Percentiles rank a stretch among this genome's conserved stretches.
Conservation (phyloP, 2,888 invertebrate species). For the Hyposoter dolosus region DNA sequence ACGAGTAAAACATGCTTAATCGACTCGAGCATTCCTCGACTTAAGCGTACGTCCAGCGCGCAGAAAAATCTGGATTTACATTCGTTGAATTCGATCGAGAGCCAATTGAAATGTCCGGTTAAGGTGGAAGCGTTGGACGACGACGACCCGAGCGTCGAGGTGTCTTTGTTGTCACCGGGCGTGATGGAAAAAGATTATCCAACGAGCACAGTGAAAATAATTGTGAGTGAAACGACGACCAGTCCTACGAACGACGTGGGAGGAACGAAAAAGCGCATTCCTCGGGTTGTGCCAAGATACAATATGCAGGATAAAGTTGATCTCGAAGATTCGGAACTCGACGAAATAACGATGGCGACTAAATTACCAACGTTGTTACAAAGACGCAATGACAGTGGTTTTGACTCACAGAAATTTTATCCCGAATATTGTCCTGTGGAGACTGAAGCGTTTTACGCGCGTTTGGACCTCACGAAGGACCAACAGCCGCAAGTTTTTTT, state of each 20-base stretch:
- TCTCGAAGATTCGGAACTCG: constrained; percentile 48
- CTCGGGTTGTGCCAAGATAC: constrained; percentile 57
- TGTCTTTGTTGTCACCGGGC: constrained; percentile 8
- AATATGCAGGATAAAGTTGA: constrained; percentile 73
- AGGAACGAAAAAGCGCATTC: constrained; percentile 63
- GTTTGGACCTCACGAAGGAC: constrained; percentile 58
- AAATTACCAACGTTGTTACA: constrained; percentile 63
- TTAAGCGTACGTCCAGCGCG: constrained; percentile 78
- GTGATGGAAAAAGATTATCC: constrained; percentile 62
- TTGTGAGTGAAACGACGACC: constrained; percentile 76
- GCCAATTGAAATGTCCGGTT: constrained; percentile 62
- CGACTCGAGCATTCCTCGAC: constrained; percentile 64
- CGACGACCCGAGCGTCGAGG: constrained; percentile 64
- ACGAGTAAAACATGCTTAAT: constrained; percentile 15
- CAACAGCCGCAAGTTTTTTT: constrained; percentile 79
- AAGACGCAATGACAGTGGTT: constrained; percentile 61
- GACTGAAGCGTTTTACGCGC: constrained; percentile 68
- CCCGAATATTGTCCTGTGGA: constrained; percentile 56
- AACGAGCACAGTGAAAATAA: constrained; percentile 78
- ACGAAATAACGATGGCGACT: constrained; percentile 68
- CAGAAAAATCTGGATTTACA: constrained; percentile 77
- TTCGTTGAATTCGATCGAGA: constrained; percentile 66
- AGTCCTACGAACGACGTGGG: constrained; percentile 32
- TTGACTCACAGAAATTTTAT: constrained; percentile 66
- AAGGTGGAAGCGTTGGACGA: constrained; percentile 69